Evolutionary conservation across 1,140 invertebrate genomes (phyloP), one percentile per base, ranked within the genome.

Genomic region (Penaeus indicus): DNA sequence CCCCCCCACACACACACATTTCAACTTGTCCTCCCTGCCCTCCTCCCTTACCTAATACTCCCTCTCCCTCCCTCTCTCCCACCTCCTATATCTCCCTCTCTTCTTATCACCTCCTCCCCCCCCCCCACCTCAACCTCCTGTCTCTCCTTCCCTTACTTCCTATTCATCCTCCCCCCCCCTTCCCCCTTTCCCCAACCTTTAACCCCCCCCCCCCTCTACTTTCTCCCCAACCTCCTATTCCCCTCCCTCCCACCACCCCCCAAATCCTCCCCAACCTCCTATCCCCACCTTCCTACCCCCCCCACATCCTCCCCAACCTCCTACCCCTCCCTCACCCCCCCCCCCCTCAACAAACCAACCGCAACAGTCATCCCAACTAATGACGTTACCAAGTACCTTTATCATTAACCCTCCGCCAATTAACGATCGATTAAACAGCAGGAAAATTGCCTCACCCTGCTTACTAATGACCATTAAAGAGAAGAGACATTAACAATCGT

Each of bases 21-120:
- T n/a, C n/a, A n/a, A n/a, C n/a, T n/a, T n/a, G n/a, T n/a, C n/a
- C n/a, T n/a, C n/a, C n/a, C n/a, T n/a, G n/a, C n/a, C n/a, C n/a
- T n/a, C n/a, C 63, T n/a, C 63, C 16, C 63, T n/a, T 64, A 16
- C 63, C 63, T 18, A 64, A 16, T 64, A 16, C 63, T 64, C 63
- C 63, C 63, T 64, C 63, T 64, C 63, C 63, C n/a, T n/a, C 63
- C 63, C n/a, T 64, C 63, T n/a, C n/a, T 64, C 63, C 63, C 63
- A 18, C 63, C 63, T n/a, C n/a, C n/a, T n/a, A n/a, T n/a, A n/a
- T n/a, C n/a, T n/a, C n/a, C 63, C 63, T 64, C n/a, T 18, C n/a
- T n/a, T 64, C 63, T 64, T n/a, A 64, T n/a, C 16, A 16, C 16
- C 63, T 64, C 63, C 16, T 64, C n/a, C 63, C 63, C n/a, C n/a